Conservation (phyloP, 2,113 vertebrate genomes). For the Penelope pileata region DNA sequence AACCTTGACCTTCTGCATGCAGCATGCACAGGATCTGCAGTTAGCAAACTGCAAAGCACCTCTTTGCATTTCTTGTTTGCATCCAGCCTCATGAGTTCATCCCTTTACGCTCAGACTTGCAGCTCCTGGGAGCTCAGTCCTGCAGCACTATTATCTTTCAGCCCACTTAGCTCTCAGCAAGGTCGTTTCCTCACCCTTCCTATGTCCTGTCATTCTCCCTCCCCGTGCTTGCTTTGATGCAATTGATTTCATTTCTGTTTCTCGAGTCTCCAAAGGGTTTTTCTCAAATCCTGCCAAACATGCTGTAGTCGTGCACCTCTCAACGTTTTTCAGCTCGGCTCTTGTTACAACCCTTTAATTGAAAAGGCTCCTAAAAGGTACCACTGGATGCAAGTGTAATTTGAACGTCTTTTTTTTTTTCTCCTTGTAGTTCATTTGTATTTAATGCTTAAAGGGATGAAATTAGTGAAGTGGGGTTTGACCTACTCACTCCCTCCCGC, state of each 20-base stretch:
- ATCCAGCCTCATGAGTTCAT: background rate
- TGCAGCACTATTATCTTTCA: background rate
- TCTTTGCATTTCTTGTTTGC: background rate
- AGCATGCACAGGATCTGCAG: background rate
- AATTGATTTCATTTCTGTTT: background rate
- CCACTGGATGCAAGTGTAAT: background rate
- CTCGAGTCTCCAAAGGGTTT: background rate
- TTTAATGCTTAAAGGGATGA: background rate
- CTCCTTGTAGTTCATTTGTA: background rate
- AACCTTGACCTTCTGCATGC: background rate
- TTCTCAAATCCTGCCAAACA: background rate
- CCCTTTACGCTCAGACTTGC: fast-evolving
- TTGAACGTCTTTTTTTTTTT: background rate
- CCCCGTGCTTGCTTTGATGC: background rate
- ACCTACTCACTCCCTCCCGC: background rate
- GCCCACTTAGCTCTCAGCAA: background rate
- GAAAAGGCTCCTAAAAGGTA: background rate
- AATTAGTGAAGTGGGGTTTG: background rate
- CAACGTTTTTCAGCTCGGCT: background rate
- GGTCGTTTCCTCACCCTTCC: background rate
- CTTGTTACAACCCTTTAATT: background rate
- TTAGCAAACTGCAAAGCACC: background rate
- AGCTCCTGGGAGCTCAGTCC: background rate
- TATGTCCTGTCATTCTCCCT: background rate
- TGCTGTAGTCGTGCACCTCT: background rate